phyloP scores from a whole-genome alignment of 2,888 invertebrate species.

The Tetragonisca angustula region DNA sequence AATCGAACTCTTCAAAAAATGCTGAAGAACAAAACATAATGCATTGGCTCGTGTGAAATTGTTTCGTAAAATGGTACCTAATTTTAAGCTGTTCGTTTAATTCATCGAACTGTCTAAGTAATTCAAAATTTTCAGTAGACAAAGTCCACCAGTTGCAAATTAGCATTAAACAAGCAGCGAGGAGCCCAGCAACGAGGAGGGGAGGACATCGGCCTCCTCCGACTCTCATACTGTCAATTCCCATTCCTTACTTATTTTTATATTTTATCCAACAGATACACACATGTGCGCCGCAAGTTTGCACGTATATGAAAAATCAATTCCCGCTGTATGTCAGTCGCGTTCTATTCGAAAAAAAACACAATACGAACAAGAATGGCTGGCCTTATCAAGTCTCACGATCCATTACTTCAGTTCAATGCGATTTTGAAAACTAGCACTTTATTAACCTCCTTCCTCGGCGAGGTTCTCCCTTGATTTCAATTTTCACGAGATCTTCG shows the following conservation, averaged over 20 bases:
- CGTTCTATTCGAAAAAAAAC: conserved; percentile 9
- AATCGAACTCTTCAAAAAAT: not conserved
- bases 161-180: conserved; percentile 80
- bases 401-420: conserved; percentile 30
- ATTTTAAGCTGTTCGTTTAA: conserved; percentile 81
- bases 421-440: not conserved
- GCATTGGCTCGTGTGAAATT: not conserved
- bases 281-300: conserved; percentile 41
- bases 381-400: conserved; percentile 30
- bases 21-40: not conserved
- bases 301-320: conserved; percentile 39
- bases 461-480: not conserved
- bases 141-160: conserved; percentile 82
- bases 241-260: conserved; percentile 72
- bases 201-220: conserved; percentile 82
- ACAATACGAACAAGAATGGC: not conserved
- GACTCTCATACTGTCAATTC: conserved; percentile 82
- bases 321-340: conserved; percentile 36
- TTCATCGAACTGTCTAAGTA: conserved; percentile 81
- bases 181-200: conserved; percentile 79
- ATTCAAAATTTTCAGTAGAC: conserved; percentile 80
- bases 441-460: not conserved
- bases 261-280: conserved; percentile 31
- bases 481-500: not conserved
- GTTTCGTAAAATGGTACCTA: conserved; percentile 67